Conservation (phyloP, 2,113 vertebrate species). For the Cisticola juncidis region DNA sequence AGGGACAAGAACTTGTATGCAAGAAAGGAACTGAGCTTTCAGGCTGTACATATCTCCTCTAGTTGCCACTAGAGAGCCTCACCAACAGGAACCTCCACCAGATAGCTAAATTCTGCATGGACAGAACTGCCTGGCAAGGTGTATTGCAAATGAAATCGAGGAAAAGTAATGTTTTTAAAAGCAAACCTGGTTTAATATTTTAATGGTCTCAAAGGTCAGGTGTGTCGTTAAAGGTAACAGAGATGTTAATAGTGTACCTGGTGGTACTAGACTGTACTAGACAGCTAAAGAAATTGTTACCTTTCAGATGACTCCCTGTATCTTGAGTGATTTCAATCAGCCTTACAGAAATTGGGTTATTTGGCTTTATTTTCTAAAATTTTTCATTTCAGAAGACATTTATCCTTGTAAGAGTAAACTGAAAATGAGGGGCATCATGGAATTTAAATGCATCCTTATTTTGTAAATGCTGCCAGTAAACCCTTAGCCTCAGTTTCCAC, state of each 20-base stretch:
- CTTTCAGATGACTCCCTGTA: background rate
- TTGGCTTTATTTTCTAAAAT: background rate
- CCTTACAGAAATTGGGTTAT: background rate
- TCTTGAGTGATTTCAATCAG: background rate
- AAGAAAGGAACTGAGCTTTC: background rate
- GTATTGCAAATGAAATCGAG: background rate
- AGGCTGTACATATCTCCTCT: background rate
- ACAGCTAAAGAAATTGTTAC: background rate
- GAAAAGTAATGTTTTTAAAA: background rate
- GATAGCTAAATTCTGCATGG: background rate
- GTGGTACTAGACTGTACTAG: no score
- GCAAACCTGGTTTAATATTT: background rate
- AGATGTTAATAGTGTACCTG: background rate
- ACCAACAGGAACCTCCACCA: background rate
- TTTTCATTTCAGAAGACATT: background rate
- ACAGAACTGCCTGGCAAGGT: background rate
- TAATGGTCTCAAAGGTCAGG: background rate
- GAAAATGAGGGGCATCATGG: rapidly evolving
- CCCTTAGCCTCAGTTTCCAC: background rate
- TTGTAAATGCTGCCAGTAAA: background rate
- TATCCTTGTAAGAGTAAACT: background rate
- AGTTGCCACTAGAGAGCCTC: background rate
- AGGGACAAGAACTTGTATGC: background rate
- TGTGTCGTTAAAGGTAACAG: background rate
- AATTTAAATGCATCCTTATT: background rate